phyloP scores from a whole-genome alignment of 2,797 vertebrate genomes.

The Iguana delicatissima region DNA sequence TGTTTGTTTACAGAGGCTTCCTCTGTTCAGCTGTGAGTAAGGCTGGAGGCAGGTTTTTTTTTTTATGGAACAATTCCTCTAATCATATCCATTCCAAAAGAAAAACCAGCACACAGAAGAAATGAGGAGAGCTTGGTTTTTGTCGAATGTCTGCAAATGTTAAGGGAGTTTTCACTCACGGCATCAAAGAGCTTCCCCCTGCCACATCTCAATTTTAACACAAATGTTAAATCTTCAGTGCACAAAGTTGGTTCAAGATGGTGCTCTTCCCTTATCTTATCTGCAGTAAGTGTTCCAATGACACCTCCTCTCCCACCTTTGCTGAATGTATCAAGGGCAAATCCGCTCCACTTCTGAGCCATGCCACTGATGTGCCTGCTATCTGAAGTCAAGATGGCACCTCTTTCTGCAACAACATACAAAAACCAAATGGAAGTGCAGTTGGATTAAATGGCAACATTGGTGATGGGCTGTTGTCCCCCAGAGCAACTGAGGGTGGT shows the following conservation, averaged over 20 bases:
- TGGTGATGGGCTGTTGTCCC: no score
- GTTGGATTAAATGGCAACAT: no score
- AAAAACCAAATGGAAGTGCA: no score
- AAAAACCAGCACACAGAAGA: neutral
- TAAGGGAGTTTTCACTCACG: neutral
- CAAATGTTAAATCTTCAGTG: neutral
- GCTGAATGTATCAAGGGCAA: neutral
- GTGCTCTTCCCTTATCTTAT: neutral
- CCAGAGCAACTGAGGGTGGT: no score
- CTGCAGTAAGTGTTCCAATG: neutral
- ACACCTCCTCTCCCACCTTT: neutral
- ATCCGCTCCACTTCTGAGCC: neutral
- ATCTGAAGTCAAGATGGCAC: no score
- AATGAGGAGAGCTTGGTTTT: neutral
- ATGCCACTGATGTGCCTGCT: neutral
- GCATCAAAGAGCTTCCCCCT: neutral
- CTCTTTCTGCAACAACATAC: no score
- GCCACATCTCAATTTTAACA: neutral
- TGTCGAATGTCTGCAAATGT: neutral
- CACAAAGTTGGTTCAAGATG: conserved; percentile 1
- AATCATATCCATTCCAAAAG: neutral
- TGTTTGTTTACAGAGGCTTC: conserved; percentile 3
- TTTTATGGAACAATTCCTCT: neutral
- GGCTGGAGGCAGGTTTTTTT: neutral
- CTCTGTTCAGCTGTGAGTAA: conserved; percentile 3